Base-by-base conservation (phyloP, 2,797 vertebrate species). In the Scolopax rusticola region DNA sequence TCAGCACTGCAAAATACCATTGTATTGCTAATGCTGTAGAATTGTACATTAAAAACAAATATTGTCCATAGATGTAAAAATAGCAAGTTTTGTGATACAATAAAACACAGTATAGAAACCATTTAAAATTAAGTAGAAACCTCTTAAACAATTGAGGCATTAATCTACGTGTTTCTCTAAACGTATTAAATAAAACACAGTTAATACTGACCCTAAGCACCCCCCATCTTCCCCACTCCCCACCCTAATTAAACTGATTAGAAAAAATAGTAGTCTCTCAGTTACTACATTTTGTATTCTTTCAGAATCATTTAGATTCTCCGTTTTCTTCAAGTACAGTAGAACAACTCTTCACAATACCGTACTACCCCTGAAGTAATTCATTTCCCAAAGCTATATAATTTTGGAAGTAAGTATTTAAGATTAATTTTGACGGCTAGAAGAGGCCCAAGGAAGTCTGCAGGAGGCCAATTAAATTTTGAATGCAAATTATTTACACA, bases 41-140 rank as follows among this genome's bases (percentile, higher is more conserved):
- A 91, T 80, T 95, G 89, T 97, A 97, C 97, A 94, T 97, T 97
- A 97, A 97, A 98, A 98, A 97, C 87, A 97, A 95, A 93, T 94
- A 73, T 75, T 96, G 92, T 96, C 95, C 96, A 92, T 51, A 97
- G 96, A 98, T 97, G 97, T 96, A 98, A 98, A 98, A 98, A 98
- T 96, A 98, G 95, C 97, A 97, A 89, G 97, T 97, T 97, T 97
- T 97, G 96, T 97, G 94, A 85, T 91, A 98, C 95, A 94, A 59
- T 93, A 97, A 97, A 97, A 98, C 94, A 97, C 60, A 92, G 95
- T 94, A 96, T 77, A 97, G 97, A 97, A 98, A 98, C 92, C 93
- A 91, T 77, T 96, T 95, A 97, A 97, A 97, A 94, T 94, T 87
- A 97, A 95, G 80, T 84, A 96, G 96, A 96, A 95, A 97, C 97